Evolutionary conservation across 2,113 vertebrate genomes (phyloP).

Genomic region (Hystrix cristata): DNA sequence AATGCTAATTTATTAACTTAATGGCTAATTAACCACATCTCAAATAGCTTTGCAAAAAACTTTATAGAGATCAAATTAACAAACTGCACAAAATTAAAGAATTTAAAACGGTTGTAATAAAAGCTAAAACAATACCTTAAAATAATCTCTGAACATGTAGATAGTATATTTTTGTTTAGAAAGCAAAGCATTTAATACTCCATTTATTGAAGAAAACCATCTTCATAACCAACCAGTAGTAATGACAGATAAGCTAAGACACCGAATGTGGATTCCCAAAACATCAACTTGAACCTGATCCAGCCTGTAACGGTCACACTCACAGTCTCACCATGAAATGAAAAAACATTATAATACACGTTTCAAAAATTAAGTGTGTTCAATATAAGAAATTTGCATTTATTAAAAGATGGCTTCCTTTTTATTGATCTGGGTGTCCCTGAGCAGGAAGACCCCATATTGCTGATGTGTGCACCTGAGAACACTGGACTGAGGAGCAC

Average conservation of each 20-base stretch:
- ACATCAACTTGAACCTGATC: neutral
- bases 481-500: neutral
- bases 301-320: neutral
- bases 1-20: constrained; percentile 30
- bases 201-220: neutral
- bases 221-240: neutral
- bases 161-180: neutral
- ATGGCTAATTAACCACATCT: neutral
- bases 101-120: constrained; percentile 19
- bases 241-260: neutral
- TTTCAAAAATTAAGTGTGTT: constrained; percentile 37
- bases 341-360: neutral
- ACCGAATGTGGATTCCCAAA: neutral
- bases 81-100: constrained; percentile 38
- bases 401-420: neutral
- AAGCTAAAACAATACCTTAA: neutral
- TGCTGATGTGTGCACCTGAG: neutral
- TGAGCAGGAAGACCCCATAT: neutral
- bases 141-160: neutral
- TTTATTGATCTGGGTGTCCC: neutral
- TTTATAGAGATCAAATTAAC: neutral
- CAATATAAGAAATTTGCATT: neutral
- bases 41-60: constrained; percentile 34
- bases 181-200: neutral
- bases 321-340: neutral